Evolutionary conservation across 2,113 vertebrate species (phyloP).

Genomic region (Lagopus muta): DNA sequence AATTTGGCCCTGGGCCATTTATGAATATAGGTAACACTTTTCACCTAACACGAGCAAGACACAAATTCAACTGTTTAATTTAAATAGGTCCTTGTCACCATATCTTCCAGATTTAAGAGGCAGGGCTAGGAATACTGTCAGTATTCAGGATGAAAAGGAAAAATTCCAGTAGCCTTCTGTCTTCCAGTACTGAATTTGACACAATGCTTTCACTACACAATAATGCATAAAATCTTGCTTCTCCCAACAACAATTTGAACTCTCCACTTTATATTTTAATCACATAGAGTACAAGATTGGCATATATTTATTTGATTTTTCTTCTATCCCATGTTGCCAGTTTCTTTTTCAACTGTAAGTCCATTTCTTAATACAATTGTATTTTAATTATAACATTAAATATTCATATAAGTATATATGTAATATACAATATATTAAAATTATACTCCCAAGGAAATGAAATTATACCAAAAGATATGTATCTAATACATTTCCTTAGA

Average conservation of each 20-base stretch:
- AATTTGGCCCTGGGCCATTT: constrained; percentile 69
- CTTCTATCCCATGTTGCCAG: neutral
- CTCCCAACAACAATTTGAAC: neutral
- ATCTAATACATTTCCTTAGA: neutral
- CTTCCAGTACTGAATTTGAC: constrained; percentile 42
- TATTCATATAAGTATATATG: neutral
- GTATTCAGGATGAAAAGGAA: constrained; percentile 32
- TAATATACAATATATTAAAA: neutral
- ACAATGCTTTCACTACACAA: neutral
- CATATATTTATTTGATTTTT: neutral
- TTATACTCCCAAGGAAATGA: neutral
- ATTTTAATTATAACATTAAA: neutral
- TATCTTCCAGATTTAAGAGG: constrained; percentile 45
- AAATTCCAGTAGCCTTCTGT: constrained; percentile 3
- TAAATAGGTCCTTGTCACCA: constrained; percentile 54
- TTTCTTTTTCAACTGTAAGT: neutral
- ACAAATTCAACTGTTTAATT: constrained; percentile 58
- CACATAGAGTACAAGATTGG: neutral
- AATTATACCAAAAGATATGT: neutral
- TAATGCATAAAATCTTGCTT: neutral
- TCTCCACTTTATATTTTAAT: neutral
- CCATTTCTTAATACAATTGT: neutral
- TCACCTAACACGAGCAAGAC: constrained; percentile 46
- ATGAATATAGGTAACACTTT: constrained; percentile 55
- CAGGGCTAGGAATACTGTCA: constrained; percentile 49